Evolutionary conservation across 1,140 invertebrate species (phyloP), one percentile per base, ranked within the genome.

Genomic region (Plodia interpunctella): DNA sequence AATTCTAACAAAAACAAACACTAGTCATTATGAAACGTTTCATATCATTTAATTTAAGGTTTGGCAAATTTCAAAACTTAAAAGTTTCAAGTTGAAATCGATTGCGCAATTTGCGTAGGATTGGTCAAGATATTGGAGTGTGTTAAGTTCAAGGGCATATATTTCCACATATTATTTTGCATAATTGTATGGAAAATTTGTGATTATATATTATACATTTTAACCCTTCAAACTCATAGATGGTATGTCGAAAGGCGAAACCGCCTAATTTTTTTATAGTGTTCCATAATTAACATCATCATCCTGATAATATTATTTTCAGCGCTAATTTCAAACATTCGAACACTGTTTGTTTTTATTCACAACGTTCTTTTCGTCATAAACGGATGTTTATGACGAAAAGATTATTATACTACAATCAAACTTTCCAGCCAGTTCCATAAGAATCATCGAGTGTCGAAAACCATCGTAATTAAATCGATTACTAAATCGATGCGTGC

Each of bases 401-500:
- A 18, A 5, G 5, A 19, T 50, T 20, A 50, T 50, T 19, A 18
- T 20, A 20, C 20, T 51, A 21, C 5, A 53, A 25, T n/a, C 3
- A 9, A 53, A 53, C 19, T 53, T 25, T 25, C 19, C 51, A 21
- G 13, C 51, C 51, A n/a, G 21, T 53, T 21, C 21, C 21, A 25
- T 25, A 25, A 25, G 19, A 53, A 25, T 25, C 20, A 28, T n/a
- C 9, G 2, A 25, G 19, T 53, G 51, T 25, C 19, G 51, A 53
- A 53, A 53, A 53, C 21, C 19, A 25, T 15, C 20, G 13, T n/a
- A 53, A 53, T 53, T 15, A 53, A 15, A 53, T 53, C 51, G 51
- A 25, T 53, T 53, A 53, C 51, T 21, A 53, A 53, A 53, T 53
- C 20, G 51, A 53, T 15, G 49, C 38, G 62, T 56, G 59, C 62